Conservation (phyloP, 2,113 vertebrate species). For the Psittacus erithacus region DNA sequence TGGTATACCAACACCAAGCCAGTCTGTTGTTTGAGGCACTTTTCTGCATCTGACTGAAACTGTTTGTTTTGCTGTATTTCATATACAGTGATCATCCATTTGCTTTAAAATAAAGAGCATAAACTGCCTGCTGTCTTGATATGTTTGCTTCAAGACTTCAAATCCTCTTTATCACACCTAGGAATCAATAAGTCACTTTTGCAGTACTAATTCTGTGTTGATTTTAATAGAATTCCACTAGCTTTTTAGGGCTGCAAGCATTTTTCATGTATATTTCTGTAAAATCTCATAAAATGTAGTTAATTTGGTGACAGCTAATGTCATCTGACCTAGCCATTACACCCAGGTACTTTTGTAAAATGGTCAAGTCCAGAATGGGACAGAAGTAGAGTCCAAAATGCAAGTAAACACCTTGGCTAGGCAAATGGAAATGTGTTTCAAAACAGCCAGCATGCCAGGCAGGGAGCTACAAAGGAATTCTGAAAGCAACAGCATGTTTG, state of each 20-base stretch:
- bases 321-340: neutral
- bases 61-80: conserved; percentile 37
- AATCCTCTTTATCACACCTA: neutral
- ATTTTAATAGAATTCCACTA: neutral
- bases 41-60: neutral
- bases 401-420: neutral
- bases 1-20: conserved; percentile 78
- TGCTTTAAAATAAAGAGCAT: conserved; percentile 57
- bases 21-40: conserved; percentile 82
- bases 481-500: neutral
- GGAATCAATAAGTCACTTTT: neutral
- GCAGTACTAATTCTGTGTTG: neutral
- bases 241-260: neutral
- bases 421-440: neutral
- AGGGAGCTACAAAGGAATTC: neutral
- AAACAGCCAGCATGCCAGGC: neutral
- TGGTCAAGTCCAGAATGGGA: neutral
- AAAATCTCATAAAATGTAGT: neutral
- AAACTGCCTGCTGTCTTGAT: neutral
- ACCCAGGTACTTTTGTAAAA: neutral
- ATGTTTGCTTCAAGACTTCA: neutral
- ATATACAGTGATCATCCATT: neutral
- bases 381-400: neutral
- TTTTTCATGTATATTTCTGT: neutral
- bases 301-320: neutral